These are phyloP conservation scores for Macrosoma leucophasiata DNA, from an alignment of 2,888 invertebrate genomes.

Conservation along the genomic window DNA sequence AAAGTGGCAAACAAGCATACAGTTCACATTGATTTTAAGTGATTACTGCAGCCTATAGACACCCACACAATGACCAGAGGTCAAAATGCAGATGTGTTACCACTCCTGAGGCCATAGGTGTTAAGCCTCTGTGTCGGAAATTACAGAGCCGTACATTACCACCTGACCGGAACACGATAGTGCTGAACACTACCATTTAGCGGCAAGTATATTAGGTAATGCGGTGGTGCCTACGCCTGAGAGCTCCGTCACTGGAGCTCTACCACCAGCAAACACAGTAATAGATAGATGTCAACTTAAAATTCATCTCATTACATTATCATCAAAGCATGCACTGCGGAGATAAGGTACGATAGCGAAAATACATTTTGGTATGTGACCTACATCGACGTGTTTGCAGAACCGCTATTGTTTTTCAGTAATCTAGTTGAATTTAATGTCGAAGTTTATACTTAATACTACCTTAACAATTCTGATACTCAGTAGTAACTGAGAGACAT, in stretches of 20 bases:
- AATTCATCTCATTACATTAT: constrained; percentile 15
- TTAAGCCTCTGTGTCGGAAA: constrained; percentile 3
- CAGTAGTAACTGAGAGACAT: too few species aligned
- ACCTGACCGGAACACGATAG: constrained; percentile 1
- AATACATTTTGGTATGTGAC: constrained; percentile 32
- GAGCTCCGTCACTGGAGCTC: too few species aligned
- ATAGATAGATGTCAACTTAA: constrained; percentile 1
- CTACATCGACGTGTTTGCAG: constrained; percentile 18
- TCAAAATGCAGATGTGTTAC: too few species aligned
- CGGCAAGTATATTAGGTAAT: constrained; percentile 2
- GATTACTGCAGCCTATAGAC: too few species aligned
- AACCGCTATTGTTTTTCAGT: constrained; percentile 1
- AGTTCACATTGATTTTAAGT: too few species aligned
- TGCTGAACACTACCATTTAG: not conserved
- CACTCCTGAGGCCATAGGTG: too few species aligned
- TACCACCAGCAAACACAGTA: not conserved
- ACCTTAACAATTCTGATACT: too few species aligned
- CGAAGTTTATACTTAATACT: too few species aligned
- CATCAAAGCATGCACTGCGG: constrained; percentile 9
- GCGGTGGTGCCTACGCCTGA: not conserved
- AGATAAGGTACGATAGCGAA: constrained; percentile 24
- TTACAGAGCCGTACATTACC: constrained; percentile 20
- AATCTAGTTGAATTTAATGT: constrained; percentile 8
- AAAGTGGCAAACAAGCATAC: too few species aligned
- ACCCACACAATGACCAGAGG: too few species aligned